Evolutionary conservation across 2,113 vertebrate species (phyloP), one percentile per base, ranked within the genome.

Genomic region (Sinosuthora webbiana): DNA sequence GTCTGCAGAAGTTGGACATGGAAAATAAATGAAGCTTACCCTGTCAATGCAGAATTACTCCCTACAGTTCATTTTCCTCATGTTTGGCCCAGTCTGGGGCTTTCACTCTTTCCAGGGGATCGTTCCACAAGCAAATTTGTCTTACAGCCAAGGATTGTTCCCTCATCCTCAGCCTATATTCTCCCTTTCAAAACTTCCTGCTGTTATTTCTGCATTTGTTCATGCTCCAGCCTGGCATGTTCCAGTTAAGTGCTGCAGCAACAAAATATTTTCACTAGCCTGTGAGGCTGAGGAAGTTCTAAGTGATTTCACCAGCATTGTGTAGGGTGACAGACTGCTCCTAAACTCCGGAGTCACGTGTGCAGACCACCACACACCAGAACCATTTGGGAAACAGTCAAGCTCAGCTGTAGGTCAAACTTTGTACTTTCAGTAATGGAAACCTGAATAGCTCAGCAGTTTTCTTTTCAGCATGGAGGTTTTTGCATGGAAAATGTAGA

Each of bases 351-450:
- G 49, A 78, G 73, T 65, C 2, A 13, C 74, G 67, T 79, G 27
- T 90, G 25, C 63, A 87, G 45, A 44, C 76, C 67, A 85, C 63
- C 55, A 77, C 73, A 68, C 64, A 87, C 33, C 56, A 88, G 76
- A 83, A 88, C 47, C 52, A 24, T 70, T 44, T 93, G 82, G 71
- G 85, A 94, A 93, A 64, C 2, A 1, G 67, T 93, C 53, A 89
- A 65, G 39, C 63, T 76, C 84, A 88, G 81, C 63, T 93, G 84
- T 55, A 83, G 82, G 73, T 91, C 73, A 75, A 0, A 84, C 22
- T 37, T 87, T 25, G 75, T 89, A 49, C 49, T 94, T 96, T 92
- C 57, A 78, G 62, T 85, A 96, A 67, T 56, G 28, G 52, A 90
- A 96, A 94, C 44, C 52, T 87, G 68, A 90, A 78, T 70, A 92